A percentile compares a stretch with the other conserved stretches of the same genome.
These are phyloP conservation scores for Macrobrachium nipponense DNA, from an alignment of 1,140 invertebrate species.

Conservation along the genomic window DNA sequence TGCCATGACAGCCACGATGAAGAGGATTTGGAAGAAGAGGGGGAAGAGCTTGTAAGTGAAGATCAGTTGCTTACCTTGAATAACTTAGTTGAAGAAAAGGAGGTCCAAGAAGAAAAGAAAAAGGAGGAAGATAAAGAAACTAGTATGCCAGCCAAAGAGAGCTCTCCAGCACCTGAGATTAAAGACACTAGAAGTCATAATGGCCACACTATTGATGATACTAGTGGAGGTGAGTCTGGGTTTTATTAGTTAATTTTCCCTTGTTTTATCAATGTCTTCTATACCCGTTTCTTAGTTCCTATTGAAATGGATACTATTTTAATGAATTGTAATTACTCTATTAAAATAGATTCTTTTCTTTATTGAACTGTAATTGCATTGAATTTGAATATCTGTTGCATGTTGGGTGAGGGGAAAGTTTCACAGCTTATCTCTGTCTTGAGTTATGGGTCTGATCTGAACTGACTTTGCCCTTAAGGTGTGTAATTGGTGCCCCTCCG, in stretches of 20 bases:
- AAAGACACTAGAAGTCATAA: constrained; percentile 48
- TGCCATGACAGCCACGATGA: constrained; percentile 54
- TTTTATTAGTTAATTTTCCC: not conserved
- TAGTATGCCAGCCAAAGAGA: constrained; percentile 26
- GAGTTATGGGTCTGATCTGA: no score
- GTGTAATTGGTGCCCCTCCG: no score
- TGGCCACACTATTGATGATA: constrained; percentile 47
- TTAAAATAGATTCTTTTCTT: no score
- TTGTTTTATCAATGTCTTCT: not conserved
- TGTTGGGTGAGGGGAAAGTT: no score
- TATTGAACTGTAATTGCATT: no score
- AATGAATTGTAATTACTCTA: no score
- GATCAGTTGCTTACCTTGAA: constrained; percentile 38
- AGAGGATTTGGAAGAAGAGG: constrained; percentile 50
- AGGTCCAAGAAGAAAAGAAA: constrained; percentile 23
- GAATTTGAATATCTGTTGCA: no score
- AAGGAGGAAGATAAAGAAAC: constrained; percentile 31
- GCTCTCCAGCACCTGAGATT: constrained; percentile 47
- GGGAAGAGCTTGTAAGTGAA: constrained; percentile 18
- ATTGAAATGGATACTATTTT: no score
- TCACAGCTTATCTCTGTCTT: no score
- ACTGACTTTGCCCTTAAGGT: no score
- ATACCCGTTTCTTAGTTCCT: no score
- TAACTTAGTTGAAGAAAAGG: constrained; percentile 44
- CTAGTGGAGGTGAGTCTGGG: constrained; percentile 38